phyloP scores from a whole-genome alignment of 2,113 vertebrate genomes.

The Patagioenas fasciata region DNA sequence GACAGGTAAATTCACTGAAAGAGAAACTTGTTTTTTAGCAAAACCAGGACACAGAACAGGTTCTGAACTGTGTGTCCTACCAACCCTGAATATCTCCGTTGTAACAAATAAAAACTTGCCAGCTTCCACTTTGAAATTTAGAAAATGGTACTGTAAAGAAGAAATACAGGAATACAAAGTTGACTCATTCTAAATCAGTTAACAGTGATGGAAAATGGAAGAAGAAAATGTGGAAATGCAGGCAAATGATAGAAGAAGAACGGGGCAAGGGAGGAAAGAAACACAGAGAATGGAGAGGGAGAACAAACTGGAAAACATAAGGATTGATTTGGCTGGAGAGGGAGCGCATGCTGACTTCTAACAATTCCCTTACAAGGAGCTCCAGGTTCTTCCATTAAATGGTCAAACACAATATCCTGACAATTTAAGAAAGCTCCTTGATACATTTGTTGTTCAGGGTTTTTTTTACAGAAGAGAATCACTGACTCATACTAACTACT shows the following conservation, averaged over 20 bases:
- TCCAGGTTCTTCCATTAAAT: not conserved
- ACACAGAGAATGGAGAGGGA: not conserved
- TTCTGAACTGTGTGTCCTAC: not conserved
- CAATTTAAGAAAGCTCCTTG: not conserved
- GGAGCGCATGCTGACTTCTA: not conserved
- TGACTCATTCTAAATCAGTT: not conserved
- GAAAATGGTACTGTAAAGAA: not conserved
- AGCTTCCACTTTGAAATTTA: not conserved
- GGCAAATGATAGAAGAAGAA: not conserved
- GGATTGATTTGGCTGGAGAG: not conserved
- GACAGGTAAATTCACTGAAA: too few species aligned
- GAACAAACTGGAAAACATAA: not conserved
- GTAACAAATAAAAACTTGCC: not conserved
- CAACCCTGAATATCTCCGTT: not conserved
- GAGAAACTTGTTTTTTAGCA: too few species aligned
- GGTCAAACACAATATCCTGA: not conserved
- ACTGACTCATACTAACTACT: not conserved
- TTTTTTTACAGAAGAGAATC: not conserved
- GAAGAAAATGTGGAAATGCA: not conserved
- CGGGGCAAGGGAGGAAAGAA: not conserved
- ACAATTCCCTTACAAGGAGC: not conserved
- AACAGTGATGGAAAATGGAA: not conserved
- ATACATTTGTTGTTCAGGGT: not conserved
- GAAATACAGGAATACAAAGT: not conserved
- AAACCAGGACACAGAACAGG: too few species aligned